Evolutionary conservation across 2,113 vertebrate genomes (phyloP), one percentile per base, ranked within the genome.

Genomic region (Heliornis fulica): DNA sequence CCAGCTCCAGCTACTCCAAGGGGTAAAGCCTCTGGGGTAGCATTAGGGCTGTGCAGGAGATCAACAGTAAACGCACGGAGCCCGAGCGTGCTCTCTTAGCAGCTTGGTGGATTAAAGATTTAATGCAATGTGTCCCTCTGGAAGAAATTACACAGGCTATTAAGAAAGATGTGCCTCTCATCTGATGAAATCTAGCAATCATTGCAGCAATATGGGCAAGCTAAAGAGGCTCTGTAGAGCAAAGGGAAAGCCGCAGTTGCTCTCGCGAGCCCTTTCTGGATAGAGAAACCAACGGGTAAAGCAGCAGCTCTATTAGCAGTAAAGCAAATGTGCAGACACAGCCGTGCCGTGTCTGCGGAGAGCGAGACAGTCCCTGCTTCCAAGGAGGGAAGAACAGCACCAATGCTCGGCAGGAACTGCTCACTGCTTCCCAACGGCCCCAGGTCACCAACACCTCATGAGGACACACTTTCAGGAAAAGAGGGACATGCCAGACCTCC

Each of bases 111-210:
- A 90, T 94, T 81, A 92, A 92, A 90, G 92, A 89, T 87, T 65
- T 70, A 90, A 87, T 21, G 72, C 57, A 68, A 29, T 18, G 51
- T 11, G 41, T 93, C 94, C 88, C 94, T 66, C 71, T 29, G 88
- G 85, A 93, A 93, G 89, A 87, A 82, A 88, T 91, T 89, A 96
- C 70, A 65, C 36, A 72, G 77, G 61, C 96, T 87, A 63, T 95
- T 94, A 88, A 60, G 94, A 80, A 77, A 91, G 90, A 90, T 43
- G 80, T 0, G 10, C 66, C 48, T 75, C 80, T 78, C 48, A 7
- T 68, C 80, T 83, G 90, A 85, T 96, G 87, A 94, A 75, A 96
- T 13, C 60, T 51, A 48, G 85, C 86, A 26, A 82, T 82, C 54
- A 19, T 4, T 66, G 88, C 86, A 63, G 87, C 79, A 87, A 78